Evolutionary conservation across 2,113 vertebrate species (phyloP), one percentile per base, ranked within the genome.

Genomic region (Dissostichus mawsoni): DNA sequence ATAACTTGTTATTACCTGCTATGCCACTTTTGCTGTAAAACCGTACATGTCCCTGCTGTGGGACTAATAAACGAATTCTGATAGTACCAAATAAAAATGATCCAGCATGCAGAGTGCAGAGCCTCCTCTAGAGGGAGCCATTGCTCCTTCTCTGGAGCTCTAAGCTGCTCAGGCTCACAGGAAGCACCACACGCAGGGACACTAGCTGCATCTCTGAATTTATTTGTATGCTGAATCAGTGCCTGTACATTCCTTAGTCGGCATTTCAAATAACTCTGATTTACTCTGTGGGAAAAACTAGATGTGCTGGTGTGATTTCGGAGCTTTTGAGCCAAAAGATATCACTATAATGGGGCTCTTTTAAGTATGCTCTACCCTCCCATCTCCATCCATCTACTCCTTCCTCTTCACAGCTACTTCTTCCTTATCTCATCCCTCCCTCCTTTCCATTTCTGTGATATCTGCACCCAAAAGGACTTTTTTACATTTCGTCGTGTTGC

Each of bases 51-150:
- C 25, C 29, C 29, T 29, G 29, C 29, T 29, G 29, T 29, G 29
- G 29, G 3, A 29, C 3, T 4, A 29, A 29, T 29, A 29, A 29
- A 29, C 3, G 29, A 29, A 29, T 29, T 29, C 29, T 29, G 29
- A 29, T 29, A 25, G 36, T 36, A 41, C 36, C 36, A 7, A 41
- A 8, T 41, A 3, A 55, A 9, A 41, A 41, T 41, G 36, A 41
- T 7, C 5, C 36, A 41, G 36, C 36, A 41, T 12, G 59, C 57
- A 3, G 13, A 9, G 33, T 61, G 58, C 58, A 65, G 33, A 73
- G 4, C 17, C 14, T 82, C 84, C 84, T 57, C 41, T 47, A 75
- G 87, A 76, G 58, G 81, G 87, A 11, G 83, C 23, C 1, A 33
- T 59, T 45, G 81, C 50, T 82, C 85, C 82, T 85, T 16, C 12